Evolutionary conservation across 1,140 invertebrate genomes (phyloP).

Genomic region (Bicyclus anynana): DNA sequence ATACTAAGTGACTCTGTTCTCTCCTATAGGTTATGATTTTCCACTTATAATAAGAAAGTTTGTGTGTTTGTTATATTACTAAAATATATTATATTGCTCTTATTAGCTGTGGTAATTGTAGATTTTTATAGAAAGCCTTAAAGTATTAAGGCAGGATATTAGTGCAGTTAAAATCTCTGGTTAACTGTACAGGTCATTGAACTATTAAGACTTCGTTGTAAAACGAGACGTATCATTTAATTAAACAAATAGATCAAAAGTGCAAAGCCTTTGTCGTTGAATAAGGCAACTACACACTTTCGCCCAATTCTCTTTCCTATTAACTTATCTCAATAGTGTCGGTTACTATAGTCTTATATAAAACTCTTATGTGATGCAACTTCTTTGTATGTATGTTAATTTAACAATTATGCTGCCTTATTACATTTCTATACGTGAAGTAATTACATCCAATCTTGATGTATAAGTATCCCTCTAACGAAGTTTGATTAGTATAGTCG

Average conservation of each 20-base stretch:
- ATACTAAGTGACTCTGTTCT: too few species aligned
- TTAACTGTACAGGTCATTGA: too few species aligned
- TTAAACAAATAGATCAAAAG: background rate
- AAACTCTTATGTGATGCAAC: slow-evolving; percentile 3
- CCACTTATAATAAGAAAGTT: too few species aligned
- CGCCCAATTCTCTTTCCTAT: slow-evolving; percentile 4
- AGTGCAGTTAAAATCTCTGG: too few species aligned
- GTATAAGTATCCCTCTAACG: background rate
- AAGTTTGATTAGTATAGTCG: background rate
- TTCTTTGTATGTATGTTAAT: slow-evolving; percentile 1
- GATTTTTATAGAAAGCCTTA: too few species aligned
- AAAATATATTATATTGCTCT: too few species aligned
- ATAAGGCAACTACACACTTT: slow-evolving; percentile 1
- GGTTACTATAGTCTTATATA: background rate
- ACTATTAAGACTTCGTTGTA: background rate
- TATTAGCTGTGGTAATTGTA: too few species aligned
- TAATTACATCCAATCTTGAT: slow-evolving; percentile 1
- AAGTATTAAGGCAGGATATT: too few species aligned
- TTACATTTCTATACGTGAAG: slow-evolving; percentile 3
- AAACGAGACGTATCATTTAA: background rate
- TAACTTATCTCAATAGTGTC: background rate
- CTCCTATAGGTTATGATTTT: too few species aligned
- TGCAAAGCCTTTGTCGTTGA: background rate
- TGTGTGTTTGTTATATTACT: too few species aligned
- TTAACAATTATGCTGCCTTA: slow-evolving; percentile 1